A percentile compares a stretch with the other conserved stretches of the same genome.
Evolutionary conservation across 2,113 vertebrate genomes (phyloP).

Genomic region (Riparia riparia): DNA sequence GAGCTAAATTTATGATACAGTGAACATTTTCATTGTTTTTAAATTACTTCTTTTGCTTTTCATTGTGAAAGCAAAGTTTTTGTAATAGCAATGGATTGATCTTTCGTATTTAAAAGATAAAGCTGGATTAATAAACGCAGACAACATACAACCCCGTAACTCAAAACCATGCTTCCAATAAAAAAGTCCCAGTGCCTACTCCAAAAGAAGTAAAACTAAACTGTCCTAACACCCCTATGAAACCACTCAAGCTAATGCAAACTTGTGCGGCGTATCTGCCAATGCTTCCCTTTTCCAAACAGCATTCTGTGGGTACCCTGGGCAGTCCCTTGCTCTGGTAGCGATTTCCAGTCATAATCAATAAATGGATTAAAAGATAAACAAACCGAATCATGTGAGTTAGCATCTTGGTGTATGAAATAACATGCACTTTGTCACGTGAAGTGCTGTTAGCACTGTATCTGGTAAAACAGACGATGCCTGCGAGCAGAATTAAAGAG

Average conservation of each 20-base stretch:
- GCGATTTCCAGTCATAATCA: conserved; percentile 4
- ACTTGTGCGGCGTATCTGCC: background rate
- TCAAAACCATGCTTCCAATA: background rate
- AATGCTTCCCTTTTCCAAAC: background rate
- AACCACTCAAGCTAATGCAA: background rate
- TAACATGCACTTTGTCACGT: background rate
- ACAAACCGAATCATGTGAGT: background rate
- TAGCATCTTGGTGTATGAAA: background rate
- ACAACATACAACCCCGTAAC: accelerated
- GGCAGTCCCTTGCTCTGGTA: background rate
- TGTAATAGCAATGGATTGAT: background rate
- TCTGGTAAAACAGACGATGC: background rate
- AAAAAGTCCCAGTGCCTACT: background rate
- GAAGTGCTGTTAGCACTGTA: background rate
- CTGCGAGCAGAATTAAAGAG: background rate
- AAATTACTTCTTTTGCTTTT: background rate
- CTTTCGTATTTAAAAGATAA: background rate
- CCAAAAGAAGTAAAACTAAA: background rate
- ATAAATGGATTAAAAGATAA: background rate
- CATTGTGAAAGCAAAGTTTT: background rate
- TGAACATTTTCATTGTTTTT: background rate
- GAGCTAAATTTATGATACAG: background rate
- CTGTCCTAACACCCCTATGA: background rate
- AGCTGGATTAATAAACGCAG: background rate
- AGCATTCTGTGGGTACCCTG: background rate